Evolutionary conservation across 2,888 invertebrate genomes (phyloP).

Genomic region (Andrena hattorfiana): DNA sequence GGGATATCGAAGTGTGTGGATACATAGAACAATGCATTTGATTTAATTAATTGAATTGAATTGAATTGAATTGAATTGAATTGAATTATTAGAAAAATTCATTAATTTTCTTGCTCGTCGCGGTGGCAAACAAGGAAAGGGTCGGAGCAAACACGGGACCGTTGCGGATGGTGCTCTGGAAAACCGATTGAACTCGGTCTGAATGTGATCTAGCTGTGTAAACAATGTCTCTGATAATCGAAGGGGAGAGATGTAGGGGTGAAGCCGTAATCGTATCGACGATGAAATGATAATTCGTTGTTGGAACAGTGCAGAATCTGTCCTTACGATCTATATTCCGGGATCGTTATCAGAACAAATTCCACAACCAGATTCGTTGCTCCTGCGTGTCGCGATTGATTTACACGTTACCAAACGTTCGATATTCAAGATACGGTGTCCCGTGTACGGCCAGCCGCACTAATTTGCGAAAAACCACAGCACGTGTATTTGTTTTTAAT

Average conservation of each 20-base stretch:
- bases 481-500: conserved; percentile 10
- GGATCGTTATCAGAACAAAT: not conserved
- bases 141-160: conserved; percentile 54
- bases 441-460: not conserved
- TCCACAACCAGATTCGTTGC: not conserved
- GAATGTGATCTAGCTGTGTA: conserved; percentile 70
- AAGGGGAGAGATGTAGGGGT: conserved; percentile 46
- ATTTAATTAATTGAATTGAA: conserved; percentile 6
- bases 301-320: not conserved
- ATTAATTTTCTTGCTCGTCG: conserved; percentile 15
- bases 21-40: no score
- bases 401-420: not conserved
- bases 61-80: conserved; percentile 18
- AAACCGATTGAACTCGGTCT: conserved; percentile 45
- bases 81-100: conserved; percentile 10
- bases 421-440: not conserved
- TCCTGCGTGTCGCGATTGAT: not conserved
- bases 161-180: conserved; percentile 40
- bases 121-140: not conserved
- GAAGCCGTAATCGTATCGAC: conserved; percentile 11
- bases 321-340: conserved; percentile 3
- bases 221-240: conserved; percentile 82
- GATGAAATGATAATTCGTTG: conserved; percentile 20
- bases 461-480: not conserved
- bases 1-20: no score